Percentiles rank a stretch among this genome's conserved stretches.
Conservation (phyloP, 2,113 vertebrate species). For the Eubucco bourcierii region DNA sequence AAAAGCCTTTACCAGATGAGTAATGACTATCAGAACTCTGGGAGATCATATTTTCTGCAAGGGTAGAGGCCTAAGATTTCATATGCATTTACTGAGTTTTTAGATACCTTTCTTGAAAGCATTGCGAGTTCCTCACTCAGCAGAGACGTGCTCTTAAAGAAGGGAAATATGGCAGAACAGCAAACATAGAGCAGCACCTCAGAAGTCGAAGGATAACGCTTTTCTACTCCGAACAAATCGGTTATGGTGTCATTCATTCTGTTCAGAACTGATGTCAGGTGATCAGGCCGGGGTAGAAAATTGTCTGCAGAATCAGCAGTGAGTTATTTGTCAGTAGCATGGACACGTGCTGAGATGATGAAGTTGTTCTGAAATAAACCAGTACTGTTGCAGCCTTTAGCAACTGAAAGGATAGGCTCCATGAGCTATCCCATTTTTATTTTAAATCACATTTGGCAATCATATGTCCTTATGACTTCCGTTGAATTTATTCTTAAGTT, state of each 20-base stretch:
- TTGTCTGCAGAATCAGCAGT: neutral
- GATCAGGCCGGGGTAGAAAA: neutral
- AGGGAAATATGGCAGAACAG: neutral
- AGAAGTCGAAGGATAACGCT: neutral
- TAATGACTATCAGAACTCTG: neutral
- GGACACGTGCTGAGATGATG: slow-evolving; percentile 31
- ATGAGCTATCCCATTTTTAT: neutral
- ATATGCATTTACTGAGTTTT: neutral
- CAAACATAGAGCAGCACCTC: neutral
- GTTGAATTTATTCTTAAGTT: neutral
- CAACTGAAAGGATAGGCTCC: neutral
- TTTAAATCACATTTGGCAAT: neutral
- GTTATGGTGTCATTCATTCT: neutral
- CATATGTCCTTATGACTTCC: neutral
- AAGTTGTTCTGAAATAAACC: slow-evolving; percentile 16
- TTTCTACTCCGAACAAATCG: neutral
- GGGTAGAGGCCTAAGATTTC: neutral
- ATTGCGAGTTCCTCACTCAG: neutral
- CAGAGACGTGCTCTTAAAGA: neutral
- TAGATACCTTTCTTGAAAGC: neutral
- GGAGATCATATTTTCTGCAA: neutral
- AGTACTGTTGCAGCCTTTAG: neutral
- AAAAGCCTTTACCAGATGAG: neutral
- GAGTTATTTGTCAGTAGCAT: slow-evolving; percentile 18
- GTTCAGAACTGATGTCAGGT: neutral